These are phyloP conservation scores for Leucophenga maculata DNA, from an alignment of 2,888 invertebrate genomes.

Conservation along the genomic window DNA sequence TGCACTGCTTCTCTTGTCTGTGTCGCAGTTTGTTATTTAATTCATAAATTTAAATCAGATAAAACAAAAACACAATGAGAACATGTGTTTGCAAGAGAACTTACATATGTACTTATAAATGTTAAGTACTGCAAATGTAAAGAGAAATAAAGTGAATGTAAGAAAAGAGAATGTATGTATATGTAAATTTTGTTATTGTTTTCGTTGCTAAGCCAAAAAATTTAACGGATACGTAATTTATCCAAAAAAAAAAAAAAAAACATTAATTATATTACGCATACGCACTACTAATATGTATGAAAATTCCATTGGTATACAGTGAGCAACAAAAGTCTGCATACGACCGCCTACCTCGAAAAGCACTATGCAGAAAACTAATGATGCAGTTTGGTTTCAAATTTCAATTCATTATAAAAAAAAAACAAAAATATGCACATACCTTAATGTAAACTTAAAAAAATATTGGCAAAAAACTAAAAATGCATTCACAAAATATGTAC, in stretches of 20 bases:
- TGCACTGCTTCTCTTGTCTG: too few species aligned
- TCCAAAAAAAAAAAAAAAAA: neutral
- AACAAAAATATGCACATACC: too few species aligned
- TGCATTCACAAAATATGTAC: too few species aligned
- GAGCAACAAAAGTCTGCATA: too few species aligned
- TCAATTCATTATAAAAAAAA: too few species aligned
- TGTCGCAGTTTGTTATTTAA: conserved; percentile 43
- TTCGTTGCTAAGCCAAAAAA: neutral
- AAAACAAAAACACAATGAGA: conserved; percentile 25
- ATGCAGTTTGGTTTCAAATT: too few species aligned
- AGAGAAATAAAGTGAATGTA: neutral
- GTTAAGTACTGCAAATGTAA: neutral
- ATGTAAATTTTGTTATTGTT: neutral
- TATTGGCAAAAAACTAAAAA: too few species aligned
- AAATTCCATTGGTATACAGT: too few species aligned
- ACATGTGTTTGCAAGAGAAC: conserved; percentile 1
- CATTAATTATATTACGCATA: conserved; percentile 6
- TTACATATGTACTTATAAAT: too few species aligned
- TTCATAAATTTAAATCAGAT: conserved; percentile 50
- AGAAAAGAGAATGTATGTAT: neutral
- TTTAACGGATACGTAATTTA: neutral
- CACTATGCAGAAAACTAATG: too few species aligned
- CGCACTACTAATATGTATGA: neutral
- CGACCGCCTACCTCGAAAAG: too few species aligned
- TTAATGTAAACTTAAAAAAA: too few species aligned